Percentiles rank a stretch among this genome's conserved stretches.
Conservation (phyloP, 2,113 vertebrate species). For the Zosterops pallidus region DNA sequence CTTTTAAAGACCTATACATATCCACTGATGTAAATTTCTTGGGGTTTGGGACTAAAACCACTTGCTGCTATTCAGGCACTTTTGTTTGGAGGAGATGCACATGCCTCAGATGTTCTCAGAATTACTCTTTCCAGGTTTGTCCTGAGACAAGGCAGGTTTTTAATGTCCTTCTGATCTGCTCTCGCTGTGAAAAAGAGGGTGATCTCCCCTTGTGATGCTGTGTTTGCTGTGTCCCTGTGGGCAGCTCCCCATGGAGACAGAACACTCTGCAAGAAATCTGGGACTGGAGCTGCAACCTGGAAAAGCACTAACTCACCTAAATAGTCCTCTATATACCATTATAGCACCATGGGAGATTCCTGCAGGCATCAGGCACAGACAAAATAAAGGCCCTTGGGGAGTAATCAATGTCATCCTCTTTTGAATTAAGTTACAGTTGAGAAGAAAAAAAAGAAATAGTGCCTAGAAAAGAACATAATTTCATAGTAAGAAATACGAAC, state of each 20-base stretch:
- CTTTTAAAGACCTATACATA: background rate
- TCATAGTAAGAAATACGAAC: background rate
- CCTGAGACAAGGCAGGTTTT: background rate
- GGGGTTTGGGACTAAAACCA: background rate
- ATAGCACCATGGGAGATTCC: background rate
- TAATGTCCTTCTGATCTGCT: background rate
- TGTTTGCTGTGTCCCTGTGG: background rate
- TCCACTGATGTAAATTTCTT: background rate
- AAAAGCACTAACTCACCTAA: background rate
- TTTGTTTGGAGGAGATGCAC: background rate
- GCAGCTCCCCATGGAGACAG: background rate
- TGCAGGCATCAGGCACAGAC: background rate
- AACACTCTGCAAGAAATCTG: background rate
- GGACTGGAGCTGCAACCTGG: background rate
- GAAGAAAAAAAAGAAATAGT: background rate
- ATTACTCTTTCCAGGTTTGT: background rate
- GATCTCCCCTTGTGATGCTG: rapidly evolving
- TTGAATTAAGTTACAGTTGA: background rate
- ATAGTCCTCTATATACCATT: background rate
- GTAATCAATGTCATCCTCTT: background rate
- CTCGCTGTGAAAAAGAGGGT: background rate
- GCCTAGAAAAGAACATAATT: background rate
- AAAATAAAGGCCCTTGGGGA: background rate
- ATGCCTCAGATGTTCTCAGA: background rate
- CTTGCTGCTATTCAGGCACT: background rate